Base-by-base conservation (phyloP, 1,140 invertebrate species). In the Drosophila pseudoobscura region DNA sequence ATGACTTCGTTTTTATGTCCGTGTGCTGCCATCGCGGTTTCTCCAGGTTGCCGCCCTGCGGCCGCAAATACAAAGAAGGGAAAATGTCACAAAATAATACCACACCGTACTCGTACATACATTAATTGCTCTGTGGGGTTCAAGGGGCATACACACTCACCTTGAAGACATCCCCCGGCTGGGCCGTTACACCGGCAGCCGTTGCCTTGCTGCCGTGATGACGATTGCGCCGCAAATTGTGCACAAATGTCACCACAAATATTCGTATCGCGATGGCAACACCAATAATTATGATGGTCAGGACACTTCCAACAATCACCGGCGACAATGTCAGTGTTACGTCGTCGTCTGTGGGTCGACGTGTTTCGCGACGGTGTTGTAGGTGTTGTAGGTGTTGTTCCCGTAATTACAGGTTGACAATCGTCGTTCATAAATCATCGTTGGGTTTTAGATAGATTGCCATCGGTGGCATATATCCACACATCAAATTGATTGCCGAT, bases 1-100 rank as follows among this genome's bases (percentile, higher is more conserved):
- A 78, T 79, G 91, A 79, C 80, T 91, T 91, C 24, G 90, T 89
- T 78, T 91, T 91, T 61, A 90, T 89, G 50, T 91, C 91, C 17
- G 89, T 91, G 70, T 91, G 90, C 54, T 91, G 91, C 91, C 91
- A 91, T 2, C 90, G 89, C 35, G 90, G 90, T 70, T 91, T 91
- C 55, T 91, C 90, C 65, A 91, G 55, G 55, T 87, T 89, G 13
- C 71, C 75, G 46, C 71, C 82, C 90, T 91, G 57, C 13, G 60
- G 58, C 13, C 63, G 58, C 7, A 49, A 17, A 1, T 20, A 15
- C n/a, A 45, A 39, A 13, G 11, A 39, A 39, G 24, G 5, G 11
- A 5, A 39, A 39, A 39, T 39, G 35, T 39, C 11, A 47, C 45
- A 29, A 50, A 54, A 55, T 59, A 75, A 66, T 53, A 56, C 29